Evolutionary conservation across 2,113 vertebrate genomes (phyloP).

Genomic region (Turdus rufiventris): DNA sequence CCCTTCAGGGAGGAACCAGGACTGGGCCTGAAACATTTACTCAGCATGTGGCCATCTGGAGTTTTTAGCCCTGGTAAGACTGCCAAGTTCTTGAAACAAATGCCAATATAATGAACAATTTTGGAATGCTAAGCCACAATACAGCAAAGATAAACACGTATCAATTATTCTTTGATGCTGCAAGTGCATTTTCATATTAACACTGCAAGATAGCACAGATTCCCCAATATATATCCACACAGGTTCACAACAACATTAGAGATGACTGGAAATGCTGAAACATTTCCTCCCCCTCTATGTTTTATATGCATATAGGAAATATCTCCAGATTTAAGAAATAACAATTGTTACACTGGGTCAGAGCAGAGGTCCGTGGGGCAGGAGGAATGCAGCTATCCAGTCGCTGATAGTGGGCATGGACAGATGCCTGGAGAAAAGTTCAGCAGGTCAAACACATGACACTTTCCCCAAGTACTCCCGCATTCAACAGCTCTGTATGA

Average conservation of each 20-base stretch:
- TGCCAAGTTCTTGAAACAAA: not conserved
- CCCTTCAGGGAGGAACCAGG: not conserved
- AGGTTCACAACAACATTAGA: not conserved
- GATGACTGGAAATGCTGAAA: not conserved
- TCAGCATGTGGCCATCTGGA: not conserved
- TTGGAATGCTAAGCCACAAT: not conserved
- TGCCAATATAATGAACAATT: not conserved
- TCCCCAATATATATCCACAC: not conserved
- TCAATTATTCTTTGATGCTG: not conserved
- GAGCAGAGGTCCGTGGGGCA: not conserved
- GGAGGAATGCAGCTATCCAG: not conserved
- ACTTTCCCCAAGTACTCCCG: not conserved
- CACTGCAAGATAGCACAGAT: accelerated
- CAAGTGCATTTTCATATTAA: not conserved
- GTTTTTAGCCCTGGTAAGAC: not conserved
- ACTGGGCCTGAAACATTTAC: not conserved
- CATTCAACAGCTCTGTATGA: not conserved
- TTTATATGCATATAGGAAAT: not conserved
- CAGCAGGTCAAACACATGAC: not conserved
- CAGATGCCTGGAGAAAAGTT: not conserved
- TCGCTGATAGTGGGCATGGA: not conserved
- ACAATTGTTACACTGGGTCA: not conserved
- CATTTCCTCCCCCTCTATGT: accelerated
- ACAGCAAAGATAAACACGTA: not conserved
- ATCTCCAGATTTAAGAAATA: not conserved